Evolutionary conservation across 2,113 vertebrate species (phyloP).

Genomic region (Poicephalus meyeri): DNA sequence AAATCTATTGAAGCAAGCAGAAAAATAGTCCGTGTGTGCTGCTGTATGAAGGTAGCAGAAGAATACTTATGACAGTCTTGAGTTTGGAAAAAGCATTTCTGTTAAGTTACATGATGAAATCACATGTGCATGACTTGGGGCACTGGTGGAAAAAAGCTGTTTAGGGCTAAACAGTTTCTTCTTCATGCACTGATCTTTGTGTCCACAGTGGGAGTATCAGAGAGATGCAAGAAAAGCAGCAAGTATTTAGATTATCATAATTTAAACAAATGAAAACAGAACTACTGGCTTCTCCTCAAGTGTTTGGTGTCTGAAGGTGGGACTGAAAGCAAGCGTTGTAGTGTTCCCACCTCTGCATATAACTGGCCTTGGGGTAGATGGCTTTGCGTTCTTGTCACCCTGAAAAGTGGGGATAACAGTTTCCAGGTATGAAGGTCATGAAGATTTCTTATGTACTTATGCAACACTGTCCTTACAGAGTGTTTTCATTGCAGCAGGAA

Average conservation of each 20-base stretch:
- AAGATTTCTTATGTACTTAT: neutral
- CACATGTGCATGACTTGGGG: neutral
- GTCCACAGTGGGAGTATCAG: neutral
- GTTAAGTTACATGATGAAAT: neutral
- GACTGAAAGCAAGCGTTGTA: neutral
- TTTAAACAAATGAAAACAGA: neutral
- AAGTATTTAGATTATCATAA: neutral
- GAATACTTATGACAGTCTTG: neutral
- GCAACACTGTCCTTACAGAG: neutral
- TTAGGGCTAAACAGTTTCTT: neutral
- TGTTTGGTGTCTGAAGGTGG: neutral
- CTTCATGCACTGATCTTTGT: neutral
- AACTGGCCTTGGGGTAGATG: neutral
- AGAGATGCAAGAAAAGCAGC: neutral
- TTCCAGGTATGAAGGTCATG: neutral
- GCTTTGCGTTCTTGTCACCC: neutral
- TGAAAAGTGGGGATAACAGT: neutral
- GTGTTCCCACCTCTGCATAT: neutral
- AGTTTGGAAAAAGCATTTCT: neutral
- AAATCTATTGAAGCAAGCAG: slow-evolving; percentile 38
- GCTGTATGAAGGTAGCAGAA: slow-evolving; percentile 13
- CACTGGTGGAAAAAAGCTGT: neutral
- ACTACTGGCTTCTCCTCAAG: neutral
- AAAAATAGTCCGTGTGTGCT: slow-evolving; percentile 20
- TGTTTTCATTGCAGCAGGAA: neutral